These are phyloP conservation scores for Mesorhabditis belari DNA, from an alignment of 2,888 invertebrate genomes.

Conservation along the genomic window DNA sequence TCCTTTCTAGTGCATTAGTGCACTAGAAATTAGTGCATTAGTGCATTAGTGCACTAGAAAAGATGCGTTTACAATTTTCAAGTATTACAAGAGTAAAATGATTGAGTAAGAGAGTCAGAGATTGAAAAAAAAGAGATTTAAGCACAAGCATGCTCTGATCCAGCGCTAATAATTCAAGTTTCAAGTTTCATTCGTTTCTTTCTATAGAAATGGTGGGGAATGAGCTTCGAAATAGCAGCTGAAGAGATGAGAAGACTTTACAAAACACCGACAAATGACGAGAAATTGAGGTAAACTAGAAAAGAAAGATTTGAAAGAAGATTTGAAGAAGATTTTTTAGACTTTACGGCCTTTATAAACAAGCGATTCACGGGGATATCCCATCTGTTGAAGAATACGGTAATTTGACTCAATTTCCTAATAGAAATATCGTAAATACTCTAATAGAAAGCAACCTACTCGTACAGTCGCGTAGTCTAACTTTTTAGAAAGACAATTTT, in stretches of 20 bases:
- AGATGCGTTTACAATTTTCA: background rate
- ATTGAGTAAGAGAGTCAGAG: background rate
- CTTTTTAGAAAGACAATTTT: too few species aligned
- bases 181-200: background rate
- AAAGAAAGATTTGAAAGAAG: background rate
- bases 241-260: slow-evolving; percentile 33
- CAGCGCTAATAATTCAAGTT: background rate
- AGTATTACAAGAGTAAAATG: background rate
- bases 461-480: too few species aligned
- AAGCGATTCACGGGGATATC: slow-evolving; percentile 36
- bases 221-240: slow-evolving; percentile 35
- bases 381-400: slow-evolving; percentile 29
- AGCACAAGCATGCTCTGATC: background rate
- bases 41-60: background rate
- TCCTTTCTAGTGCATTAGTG: background rate
- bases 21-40: background rate
- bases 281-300: background rate
- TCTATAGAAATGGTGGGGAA: slow-evolving; percentile 28
- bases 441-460: too few species aligned
- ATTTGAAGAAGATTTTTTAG: background rate
- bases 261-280: slow-evolving; percentile 1
- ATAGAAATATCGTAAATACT: too few species aligned
- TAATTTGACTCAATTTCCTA: too few species aligned
- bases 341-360: slow-evolving; percentile 37
- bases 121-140: background rate